These are phyloP conservation scores for Epirrita christyi DNA, from an alignment of 2,888 invertebrate species.

Conservation along the genomic window DNA sequence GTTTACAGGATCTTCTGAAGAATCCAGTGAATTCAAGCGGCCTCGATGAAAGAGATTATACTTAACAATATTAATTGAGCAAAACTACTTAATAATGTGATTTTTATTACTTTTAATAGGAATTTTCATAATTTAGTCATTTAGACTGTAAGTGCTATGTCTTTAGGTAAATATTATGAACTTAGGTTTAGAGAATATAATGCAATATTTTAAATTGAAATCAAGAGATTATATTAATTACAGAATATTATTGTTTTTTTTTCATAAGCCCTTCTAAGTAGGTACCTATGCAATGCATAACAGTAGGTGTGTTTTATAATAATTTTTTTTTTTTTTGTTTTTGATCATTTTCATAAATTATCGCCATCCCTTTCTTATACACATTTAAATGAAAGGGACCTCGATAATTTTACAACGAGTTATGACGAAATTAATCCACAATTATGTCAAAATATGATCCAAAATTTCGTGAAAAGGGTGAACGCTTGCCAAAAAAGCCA, in stretches of 20 bases:
- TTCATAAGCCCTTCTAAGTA: not conserved
- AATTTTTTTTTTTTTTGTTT: too few relatives aligned
- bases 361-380: too few relatives aligned
- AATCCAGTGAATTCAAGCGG: constrained; percentile 77
- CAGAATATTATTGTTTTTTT: constrained; percentile 30
- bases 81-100: constrained; percentile 75
- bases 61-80: constrained; percentile 42
- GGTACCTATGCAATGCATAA: too few relatives aligned
- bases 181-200: constrained; percentile 49
- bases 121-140: constrained; percentile 74
- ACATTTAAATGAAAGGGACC: too few relatives aligned
- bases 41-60: constrained; percentile 62
- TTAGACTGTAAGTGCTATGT: constrained; percentile 66
- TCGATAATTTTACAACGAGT: too few relatives aligned
- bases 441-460: too few relatives aligned
- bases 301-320: too few relatives aligned
- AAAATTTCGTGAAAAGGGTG: too few relatives aligned
- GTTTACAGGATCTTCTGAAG: constrained; percentile 75
- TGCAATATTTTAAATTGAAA: constrained; percentile 57
- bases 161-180: constrained; percentile 50
- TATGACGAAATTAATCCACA: too few relatives aligned
- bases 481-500: too few relatives aligned
- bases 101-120: constrained; percentile 69
- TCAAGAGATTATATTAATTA: constrained; percentile 42
- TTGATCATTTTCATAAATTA: too few relatives aligned